Base-by-base conservation (phyloP, 37 sponge, comb jelly and placozoan species). In the Cladorhizidae sp. region DNA sequence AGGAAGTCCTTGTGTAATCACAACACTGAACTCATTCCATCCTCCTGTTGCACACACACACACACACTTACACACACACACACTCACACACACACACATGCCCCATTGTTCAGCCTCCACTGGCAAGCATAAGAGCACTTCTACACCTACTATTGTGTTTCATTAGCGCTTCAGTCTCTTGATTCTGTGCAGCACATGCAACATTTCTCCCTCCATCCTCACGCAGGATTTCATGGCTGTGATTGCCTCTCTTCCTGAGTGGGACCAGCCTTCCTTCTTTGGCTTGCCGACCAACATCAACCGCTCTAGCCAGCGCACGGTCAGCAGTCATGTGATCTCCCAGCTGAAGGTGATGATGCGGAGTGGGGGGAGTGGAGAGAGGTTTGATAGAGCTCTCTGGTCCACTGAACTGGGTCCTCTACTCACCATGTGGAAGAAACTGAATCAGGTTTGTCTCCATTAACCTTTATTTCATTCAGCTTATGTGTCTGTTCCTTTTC, bases 221-320 rank as follows among this genome's bases (percentile, higher is more conserved):
- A 5, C 49, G 0, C 86, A 96, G 85, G 97, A 98, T 73, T 98
- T 81, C 82, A 45, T 74, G 26, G 56, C 81, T 17, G 67, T 90
- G 59, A 89, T 98, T 52, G 35, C 77, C 40, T 77, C 86, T 22
- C 91, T 98, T 29, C 95, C 99, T 1, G 95, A 94, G 67, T 70
- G 64, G 26, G 97, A 98, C 54, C 57, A 57, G 5, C 97, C 97
- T 9, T 57, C 87, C 23, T 79, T 92, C 76, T 91, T 98, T 72
- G 95, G 97, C 33, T 82, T 98, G 0, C 97, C 97, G 0, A 74
- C 86, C 38, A 98, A 98, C 82, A 92, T 98, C 25, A 97, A 96
- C 26, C 82, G 90, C 15, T 84, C 87, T 18, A 82, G 76, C 12
- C 97, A 97, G 70, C 64, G 83, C 1, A 89, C 81, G 9, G 77